Base-by-base conservation (phyloP, 2,888 invertebrate species). In the Hyalella azteca region DNA sequence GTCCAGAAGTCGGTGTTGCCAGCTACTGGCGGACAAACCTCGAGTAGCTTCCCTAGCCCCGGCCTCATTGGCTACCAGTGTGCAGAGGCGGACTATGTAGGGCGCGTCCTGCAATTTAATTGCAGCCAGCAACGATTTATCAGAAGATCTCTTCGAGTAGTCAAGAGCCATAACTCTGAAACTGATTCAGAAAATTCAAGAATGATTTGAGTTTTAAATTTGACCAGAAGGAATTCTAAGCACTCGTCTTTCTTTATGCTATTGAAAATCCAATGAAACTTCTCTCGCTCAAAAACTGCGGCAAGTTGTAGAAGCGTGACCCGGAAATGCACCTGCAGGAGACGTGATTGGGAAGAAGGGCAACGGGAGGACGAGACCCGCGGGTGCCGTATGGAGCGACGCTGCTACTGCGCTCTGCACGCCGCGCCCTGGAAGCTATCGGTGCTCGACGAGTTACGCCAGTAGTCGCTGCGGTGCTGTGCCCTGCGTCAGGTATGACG, bases 401-500 rank as follows among this genome's bases (percentile, higher is more conserved):
- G 13, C 39, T 36, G 49, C 39, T 50, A 39, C 77, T 32, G 54
- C 32, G 78, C 40, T 29, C 22, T 45, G 77, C 26, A 49, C 29
- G 49, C 22, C 15, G 50, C 40, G n/a, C 29, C n/a, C 15, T 36
- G 40, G 78, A 78, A 32, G 78, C n/a, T n/a, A n/a, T n/a, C n/a
- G n/a, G 60, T 78, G 50, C 60, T 39, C 48, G 41, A 40, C 29
- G 41, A n/a, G 32, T 40, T 78, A 22, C 49, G 40, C 54, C 78
- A 78, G 78, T 78, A 59, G 59, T 78, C 41, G 41, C 78, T 59
- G 60, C 50, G 78, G 66, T 45, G 45, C 41, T 66, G 66, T 66
- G 66, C 32, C 66, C 36, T 66, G 66, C 41, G 59, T 78, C 78
- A 60, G 78, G 60, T 59, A 78, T 78, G 78, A 78, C 66, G 78